Evolutionary conservation across 2,888 invertebrate species (phyloP).

Genomic region (Bombyx huttoni): DNA sequence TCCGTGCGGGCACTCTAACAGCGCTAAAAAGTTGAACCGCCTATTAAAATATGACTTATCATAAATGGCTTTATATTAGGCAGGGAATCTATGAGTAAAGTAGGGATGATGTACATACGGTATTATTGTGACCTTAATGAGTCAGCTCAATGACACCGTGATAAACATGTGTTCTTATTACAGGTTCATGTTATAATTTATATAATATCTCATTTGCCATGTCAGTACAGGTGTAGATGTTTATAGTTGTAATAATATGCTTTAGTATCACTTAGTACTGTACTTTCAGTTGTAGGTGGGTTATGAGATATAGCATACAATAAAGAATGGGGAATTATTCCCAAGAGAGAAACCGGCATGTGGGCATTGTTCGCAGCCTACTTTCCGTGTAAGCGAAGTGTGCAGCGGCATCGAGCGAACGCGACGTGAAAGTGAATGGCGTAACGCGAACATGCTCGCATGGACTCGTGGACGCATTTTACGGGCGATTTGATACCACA

Average conservation of each 20-base stretch:
- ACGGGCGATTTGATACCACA: conserved; percentile 47
- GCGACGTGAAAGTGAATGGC: conserved; percentile 66
- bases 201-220: background rate
- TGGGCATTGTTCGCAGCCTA: conserved; percentile 61
- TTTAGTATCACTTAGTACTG: background rate
- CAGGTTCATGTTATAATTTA: background rate
- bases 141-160: background rate
- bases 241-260: background rate
- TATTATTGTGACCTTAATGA: background rate
- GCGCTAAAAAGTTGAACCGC: no score
- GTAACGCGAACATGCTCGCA: conserved; percentile 25
- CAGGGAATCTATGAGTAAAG: background rate
- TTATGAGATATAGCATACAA: conserved; percentile 23
- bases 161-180: background rate
- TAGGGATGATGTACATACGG: background rate
- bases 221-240: background rate
- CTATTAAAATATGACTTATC: no score
- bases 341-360: conserved; percentile 57
- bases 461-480: conserved; percentile 43
- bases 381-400: conserved; percentile 46
- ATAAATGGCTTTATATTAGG: background rate
- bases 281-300: conserved; percentile 5
- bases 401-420: conserved; percentile 25
- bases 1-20: no score
- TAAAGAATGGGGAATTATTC: conserved; percentile 36